phyloP scores from a whole-genome alignment of 2,888 invertebrate genomes.

The Pachycephus smyrnensis region DNA sequence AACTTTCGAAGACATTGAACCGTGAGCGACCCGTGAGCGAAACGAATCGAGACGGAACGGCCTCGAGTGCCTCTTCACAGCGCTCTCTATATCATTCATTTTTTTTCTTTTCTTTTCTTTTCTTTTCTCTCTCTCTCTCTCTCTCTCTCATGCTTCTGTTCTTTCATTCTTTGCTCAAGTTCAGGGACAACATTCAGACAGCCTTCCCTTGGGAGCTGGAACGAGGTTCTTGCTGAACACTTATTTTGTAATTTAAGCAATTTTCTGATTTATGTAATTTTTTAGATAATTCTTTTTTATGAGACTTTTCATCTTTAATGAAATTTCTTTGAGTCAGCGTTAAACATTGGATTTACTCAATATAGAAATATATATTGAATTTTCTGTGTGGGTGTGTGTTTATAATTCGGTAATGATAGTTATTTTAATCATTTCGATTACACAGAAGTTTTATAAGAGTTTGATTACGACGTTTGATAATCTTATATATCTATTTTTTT shows the following conservation, averaged over 20 bases:
- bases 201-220: neutral
- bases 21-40: conserved; percentile 18
- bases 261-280: neutral
- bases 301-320: no score
- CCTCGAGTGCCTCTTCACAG: conserved; percentile 1
- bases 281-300: no score
- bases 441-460: neutral
- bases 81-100: neutral
- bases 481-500: no score
- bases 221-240: neutral
- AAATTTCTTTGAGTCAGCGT: neutral
- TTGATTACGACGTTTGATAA: neutral
- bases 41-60: conserved; percentile 32
- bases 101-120: neutral
- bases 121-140: no score
- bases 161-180: conserved; percentile 44
- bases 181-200: conserved; percentile 43
- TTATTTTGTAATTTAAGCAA: neutral
- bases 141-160: conserved; percentile 6
- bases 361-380: neutral
- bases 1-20: conserved; percentile 61
- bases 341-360: neutral
- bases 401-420: neutral
- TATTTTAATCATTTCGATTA: neutral
- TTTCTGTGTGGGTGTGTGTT: neutral